Evolutionary conservation across 1,140 invertebrate species (phyloP).

Genomic region (Drosophila truncata): DNA sequence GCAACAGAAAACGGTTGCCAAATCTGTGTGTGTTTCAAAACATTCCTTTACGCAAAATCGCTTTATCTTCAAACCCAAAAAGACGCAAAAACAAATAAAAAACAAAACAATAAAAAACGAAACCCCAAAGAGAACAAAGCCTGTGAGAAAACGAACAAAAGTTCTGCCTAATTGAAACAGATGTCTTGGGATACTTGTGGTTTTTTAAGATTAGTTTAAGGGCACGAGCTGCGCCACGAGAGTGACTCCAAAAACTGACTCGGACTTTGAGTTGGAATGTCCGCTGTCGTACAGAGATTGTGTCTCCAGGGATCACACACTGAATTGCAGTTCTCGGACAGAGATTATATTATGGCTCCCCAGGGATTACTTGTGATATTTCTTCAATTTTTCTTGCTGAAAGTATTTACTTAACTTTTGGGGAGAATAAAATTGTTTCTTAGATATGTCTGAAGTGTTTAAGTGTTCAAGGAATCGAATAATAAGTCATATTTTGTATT

Average conservation of each 20-base stretch:
- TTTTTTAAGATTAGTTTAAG: slow-evolving; percentile 26
- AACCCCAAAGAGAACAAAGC: not conserved
- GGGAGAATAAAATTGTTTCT: not conserved
- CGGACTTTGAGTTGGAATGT: slow-evolving; percentile 5
- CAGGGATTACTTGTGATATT: slow-evolving; percentile 13
- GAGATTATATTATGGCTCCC: slow-evolving; percentile 13
- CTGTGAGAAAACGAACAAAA: slow-evolving; percentile 12
- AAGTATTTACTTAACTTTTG: slow-evolving; percentile 5
- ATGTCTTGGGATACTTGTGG: slow-evolving; percentile 32
- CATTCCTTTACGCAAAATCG: slow-evolving; percentile 26
- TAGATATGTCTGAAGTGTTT: not conserved
- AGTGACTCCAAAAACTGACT: slow-evolving; percentile 6
- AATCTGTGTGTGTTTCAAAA: slow-evolving; percentile 23
- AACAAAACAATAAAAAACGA: not conserved
- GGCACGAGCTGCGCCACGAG: not conserved
- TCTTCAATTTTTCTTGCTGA: not conserved
- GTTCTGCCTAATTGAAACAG: slow-evolving; percentile 41
- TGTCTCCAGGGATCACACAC: slow-evolving; percentile 10
- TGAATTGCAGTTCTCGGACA: not conserved
- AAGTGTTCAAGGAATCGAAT: not conserved
- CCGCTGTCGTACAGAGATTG: slow-evolving; percentile 8
- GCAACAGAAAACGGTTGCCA: slow-evolving; percentile 6
- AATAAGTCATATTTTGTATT: not conserved
- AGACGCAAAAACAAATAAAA: slow-evolving; percentile 4
- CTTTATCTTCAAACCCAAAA: slow-evolving; percentile 11